A percentile compares a stretch with the other conserved stretches of the same genome.
phyloP scores from a whole-genome alignment of 2,113 vertebrate genomes.

The Oceanodroma tethys region DNA sequence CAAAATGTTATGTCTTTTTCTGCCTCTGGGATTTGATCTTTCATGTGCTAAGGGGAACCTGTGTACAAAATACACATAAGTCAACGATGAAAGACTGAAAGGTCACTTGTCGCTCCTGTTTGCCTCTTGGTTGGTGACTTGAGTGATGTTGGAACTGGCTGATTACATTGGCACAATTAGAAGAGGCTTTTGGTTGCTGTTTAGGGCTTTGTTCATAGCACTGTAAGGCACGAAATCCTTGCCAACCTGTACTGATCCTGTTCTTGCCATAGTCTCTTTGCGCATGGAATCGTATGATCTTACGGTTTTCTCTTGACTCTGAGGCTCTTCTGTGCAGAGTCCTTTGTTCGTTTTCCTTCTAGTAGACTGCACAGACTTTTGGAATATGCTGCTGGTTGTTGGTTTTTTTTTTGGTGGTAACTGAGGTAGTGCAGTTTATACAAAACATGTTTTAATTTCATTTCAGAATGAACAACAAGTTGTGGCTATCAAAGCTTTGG shows the following conservation, averaged over 20 bases:
- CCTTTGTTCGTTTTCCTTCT: conserved; percentile 13
- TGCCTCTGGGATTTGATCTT: not conserved
- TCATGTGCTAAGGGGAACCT: not conserved
- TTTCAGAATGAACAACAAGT: conserved; percentile 81
- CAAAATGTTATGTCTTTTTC: not conserved
- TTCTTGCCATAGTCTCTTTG: not conserved
- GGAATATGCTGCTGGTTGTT: not conserved
- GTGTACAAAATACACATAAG: not conserved
- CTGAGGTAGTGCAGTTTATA: not conserved
- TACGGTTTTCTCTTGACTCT: not conserved
- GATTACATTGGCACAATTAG: not conserved
- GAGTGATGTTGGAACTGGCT: not conserved
- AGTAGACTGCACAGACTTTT: not conserved
- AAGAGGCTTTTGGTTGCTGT: not conserved
- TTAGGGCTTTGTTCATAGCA: not conserved
- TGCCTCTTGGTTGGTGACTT: not conserved
- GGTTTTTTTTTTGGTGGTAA: not conserved
- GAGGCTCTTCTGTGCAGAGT: not conserved
- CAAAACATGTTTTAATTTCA: conserved; percentile 1
- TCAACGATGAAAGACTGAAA: not conserved
- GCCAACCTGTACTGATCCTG: not conserved
- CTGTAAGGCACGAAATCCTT: not conserved
- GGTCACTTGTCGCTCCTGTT: not conserved
- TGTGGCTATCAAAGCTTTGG: conserved; percentile 82
- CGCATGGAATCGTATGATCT: not conserved